Evolutionary conservation across 1,140 invertebrate species (phyloP).

Genomic region (Brachionus angularis): DNA sequence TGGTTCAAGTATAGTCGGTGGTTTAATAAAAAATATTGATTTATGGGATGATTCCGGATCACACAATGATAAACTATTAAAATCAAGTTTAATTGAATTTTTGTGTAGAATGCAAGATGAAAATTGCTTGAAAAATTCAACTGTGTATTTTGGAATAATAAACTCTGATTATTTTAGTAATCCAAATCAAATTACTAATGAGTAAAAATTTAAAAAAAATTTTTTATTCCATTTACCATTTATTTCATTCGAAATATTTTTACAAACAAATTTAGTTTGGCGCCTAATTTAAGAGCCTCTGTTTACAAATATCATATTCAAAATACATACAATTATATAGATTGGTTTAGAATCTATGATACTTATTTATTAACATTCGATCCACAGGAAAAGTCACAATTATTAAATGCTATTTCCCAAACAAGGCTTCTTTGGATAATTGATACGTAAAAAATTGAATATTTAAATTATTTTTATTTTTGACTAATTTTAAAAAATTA

Average conservation of each 20-base stretch:
- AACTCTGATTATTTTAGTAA: slow-evolving; percentile 22
- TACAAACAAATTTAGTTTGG: not conserved
- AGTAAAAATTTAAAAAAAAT: too few relatives aligned
- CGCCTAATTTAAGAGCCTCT: slow-evolving; percentile 9
- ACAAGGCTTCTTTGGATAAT: slow-evolving; percentile 22
- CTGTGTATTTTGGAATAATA: not conserved
- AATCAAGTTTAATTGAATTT: slow-evolving; percentile 14
- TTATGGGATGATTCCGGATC: not conserved
- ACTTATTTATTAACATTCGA: slow-evolving; percentile 7
- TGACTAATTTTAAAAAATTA: too few relatives aligned
- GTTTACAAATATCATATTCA: slow-evolving; percentile 31
- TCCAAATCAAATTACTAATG: not conserved
- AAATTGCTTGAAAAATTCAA: not conserved
- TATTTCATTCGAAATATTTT: not conserved
- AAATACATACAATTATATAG: slow-evolving; percentile 23
- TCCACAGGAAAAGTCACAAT: slow-evolving; percentile 8
- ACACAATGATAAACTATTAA: not conserved
- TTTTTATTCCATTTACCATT: too few relatives aligned
- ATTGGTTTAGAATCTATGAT: slow-evolving; percentile 32
- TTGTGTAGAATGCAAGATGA: slow-evolving; percentile 23
- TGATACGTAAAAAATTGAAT: slow-evolving; percentile 16
- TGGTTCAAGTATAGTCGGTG: slow-evolving; percentile 1
- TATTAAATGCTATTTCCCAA: slow-evolving; percentile 1
- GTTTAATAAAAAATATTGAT: slow-evolving; percentile 20
- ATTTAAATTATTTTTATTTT: not conserved